These are phyloP conservation scores for Harpegnathos saltator DNA, from an alignment of 1,140 invertebrate genomes.

Conservation along the genomic window DNA sequence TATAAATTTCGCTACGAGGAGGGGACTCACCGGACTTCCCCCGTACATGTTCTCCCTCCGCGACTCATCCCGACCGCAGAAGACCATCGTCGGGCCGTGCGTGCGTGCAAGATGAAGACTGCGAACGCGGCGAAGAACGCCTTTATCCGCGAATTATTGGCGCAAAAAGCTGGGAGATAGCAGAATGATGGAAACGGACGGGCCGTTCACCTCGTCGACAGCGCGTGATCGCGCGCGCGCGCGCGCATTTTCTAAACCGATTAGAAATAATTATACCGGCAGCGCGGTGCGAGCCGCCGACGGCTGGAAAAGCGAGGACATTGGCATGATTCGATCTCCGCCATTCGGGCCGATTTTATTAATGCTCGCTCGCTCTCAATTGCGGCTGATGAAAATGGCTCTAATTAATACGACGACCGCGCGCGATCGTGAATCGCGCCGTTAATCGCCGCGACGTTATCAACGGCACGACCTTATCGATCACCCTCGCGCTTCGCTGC, in stretches of 20 bases:
- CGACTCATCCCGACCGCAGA: too few relatives aligned
- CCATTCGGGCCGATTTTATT: conserved; percentile 45
- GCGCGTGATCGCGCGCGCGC: conserved; percentile 50
- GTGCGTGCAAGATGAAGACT: too few relatives aligned
- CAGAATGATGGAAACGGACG: conserved; percentile 33
- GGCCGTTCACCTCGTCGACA: conserved; percentile 36
- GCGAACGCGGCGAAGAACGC: background rate
- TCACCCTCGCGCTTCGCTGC: conserved; percentile 7
- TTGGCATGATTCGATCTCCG: conserved; percentile 7
- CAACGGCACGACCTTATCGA: conserved; percentile 10
- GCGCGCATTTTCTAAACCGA: conserved; percentile 72
- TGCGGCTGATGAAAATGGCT: conserved; percentile 49
- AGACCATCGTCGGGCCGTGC: too few relatives aligned
- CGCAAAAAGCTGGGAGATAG: conserved; percentile 19
- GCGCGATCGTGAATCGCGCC: background rate
- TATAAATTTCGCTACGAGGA: too few relatives aligned
- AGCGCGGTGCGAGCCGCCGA: background rate
- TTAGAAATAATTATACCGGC: conserved; percentile 69
- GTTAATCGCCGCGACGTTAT: conserved; percentile 28
- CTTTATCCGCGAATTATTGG: conserved; percentile 28
- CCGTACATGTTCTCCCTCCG: too few relatives aligned
- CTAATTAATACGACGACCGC: conserved; percentile 28
- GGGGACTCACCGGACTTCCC: too few relatives aligned
- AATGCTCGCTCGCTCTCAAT: conserved; percentile 25
- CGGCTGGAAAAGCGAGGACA: conserved; percentile 59